Conservation (phyloP, 2,888 invertebrate genomes). For the Brachyptera risi region DNA sequence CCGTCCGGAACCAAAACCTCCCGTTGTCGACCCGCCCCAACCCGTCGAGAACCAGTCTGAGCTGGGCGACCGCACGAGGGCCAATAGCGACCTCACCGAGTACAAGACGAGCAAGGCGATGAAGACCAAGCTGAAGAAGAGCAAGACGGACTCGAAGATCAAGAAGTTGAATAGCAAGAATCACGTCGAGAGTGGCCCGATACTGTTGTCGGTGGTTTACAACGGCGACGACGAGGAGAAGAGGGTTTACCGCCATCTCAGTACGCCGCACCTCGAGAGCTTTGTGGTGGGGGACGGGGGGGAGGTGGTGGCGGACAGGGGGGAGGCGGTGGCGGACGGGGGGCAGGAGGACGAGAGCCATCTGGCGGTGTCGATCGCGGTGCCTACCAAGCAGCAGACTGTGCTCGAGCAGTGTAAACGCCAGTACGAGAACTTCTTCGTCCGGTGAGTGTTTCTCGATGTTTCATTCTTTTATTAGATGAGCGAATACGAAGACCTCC, state of each 20-base stretch:
- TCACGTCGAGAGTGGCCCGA: slow-evolving; percentile 23
- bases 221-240: background rate
- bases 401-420: slow-evolving; percentile 53
- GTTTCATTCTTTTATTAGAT: background rate
- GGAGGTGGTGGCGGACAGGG: background rate
- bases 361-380: background rate
- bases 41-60: background rate
- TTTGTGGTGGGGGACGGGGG: background rate
- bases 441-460: background rate
- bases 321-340: background rate
- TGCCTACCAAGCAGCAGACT: slow-evolving; percentile 30
- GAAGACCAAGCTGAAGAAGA: slow-evolving; percentile 22
- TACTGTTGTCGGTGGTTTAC: slow-evolving; percentile 24
- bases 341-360: background rate
- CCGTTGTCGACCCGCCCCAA: background rate
- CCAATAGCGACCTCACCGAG: slow-evolving; percentile 27
- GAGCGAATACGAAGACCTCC: no score
- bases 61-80: slow-evolving; percentile 10
- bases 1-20: background rate
- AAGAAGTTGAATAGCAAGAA: slow-evolving; percentile 24
- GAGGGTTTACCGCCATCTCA: background rate
- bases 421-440: slow-evolving; percentile 54
- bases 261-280: background rate
- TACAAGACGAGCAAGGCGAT: slow-evolving; percentile 12
- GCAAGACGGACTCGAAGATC: slow-evolving; percentile 16